Conservation (phyloP, 2,797 vertebrate genomes). For the Gastrophryne carolinensis region DNA sequence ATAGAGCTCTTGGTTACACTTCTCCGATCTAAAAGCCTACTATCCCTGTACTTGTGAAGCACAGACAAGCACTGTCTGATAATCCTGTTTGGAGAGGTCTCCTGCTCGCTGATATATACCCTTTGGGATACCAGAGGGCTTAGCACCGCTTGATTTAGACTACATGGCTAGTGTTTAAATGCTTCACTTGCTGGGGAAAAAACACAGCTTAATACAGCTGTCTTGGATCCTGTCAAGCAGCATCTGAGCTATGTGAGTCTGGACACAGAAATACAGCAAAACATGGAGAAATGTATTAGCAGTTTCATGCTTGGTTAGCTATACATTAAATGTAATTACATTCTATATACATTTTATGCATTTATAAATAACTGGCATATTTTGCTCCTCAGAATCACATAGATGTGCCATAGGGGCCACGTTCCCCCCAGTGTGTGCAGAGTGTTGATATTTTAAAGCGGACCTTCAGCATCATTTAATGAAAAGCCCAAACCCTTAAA, state of each 20-base stretch:
- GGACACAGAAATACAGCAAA: not conserved
- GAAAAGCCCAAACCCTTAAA: no score
- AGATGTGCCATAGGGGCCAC: no score
- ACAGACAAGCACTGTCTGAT: slow-evolving; percentile 45
- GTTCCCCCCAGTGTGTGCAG: no score
- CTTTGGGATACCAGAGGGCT: slow-evolving; percentile 54
- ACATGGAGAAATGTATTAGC: not conserved
- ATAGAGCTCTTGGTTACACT: not conserved
- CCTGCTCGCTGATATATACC: slow-evolving; percentile 49
- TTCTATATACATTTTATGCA: no score
- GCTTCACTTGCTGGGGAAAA: slow-evolving; percentile 49
- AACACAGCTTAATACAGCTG: slow-evolving; percentile 49
- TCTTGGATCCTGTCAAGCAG: slow-evolving; percentile 49
- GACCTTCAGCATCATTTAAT: no score
- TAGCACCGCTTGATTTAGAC: slow-evolving; percentile 54
- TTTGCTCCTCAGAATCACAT: no score
- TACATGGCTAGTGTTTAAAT: slow-evolving; percentile 54
- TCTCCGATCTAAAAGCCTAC: slow-evolving; percentile 23
- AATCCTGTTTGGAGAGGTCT: slow-evolving; percentile 54
- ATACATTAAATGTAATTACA: no score
- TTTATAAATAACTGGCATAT: no score
- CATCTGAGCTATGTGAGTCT: slow-evolving; percentile 29
- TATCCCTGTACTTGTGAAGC: slow-evolving; percentile 42
- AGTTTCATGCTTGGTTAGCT: not conserved
- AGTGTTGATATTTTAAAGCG: no score